Evolutionary conservation across 2,888 invertebrate genomes (phyloP).

Genomic region (Chrysina gloriosa): DNA sequence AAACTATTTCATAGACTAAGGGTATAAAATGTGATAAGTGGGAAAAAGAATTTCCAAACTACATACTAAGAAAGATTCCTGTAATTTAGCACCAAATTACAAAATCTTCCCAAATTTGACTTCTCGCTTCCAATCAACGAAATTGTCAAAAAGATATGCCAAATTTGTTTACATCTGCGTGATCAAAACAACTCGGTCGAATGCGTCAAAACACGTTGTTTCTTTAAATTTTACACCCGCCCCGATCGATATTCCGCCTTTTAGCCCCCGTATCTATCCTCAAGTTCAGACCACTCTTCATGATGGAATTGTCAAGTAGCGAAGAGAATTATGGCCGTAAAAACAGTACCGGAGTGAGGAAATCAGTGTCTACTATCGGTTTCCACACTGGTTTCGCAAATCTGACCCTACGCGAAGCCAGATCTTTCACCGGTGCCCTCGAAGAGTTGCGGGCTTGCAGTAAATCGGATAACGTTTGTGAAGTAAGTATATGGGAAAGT

Average conservation of each 20-base stretch:
- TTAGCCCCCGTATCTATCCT: too few species aligned
- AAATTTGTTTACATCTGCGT: not conserved
- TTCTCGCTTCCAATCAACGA: not conserved
- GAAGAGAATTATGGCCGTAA: slow-evolving; percentile 41
- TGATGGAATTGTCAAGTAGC: slow-evolving; percentile 35
- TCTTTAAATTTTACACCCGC: not conserved
- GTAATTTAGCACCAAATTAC: too few species aligned
- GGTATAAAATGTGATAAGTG: too few species aligned
- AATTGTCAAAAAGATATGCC: not conserved
- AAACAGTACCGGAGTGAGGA: slow-evolving; percentile 36
- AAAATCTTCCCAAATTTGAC: too few species aligned
- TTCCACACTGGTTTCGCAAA: slow-evolving; percentile 43
- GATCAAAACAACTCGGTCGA: not conserved
- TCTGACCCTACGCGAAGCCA: slow-evolving; percentile 49
- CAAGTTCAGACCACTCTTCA: too few species aligned
- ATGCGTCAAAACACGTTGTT: not conserved
- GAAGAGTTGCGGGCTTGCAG: slow-evolving; percentile 46
- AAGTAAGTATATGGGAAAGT: slow-evolving; percentile 13
- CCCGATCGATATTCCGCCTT: not conserved
- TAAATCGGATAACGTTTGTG: slow-evolving; percentile 28
- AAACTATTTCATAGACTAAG: too few species aligned
- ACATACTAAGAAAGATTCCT: too few species aligned
- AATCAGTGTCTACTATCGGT: slow-evolving; percentile 50
- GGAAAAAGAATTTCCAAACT: too few species aligned
- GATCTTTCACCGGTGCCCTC: slow-evolving; percentile 51